Base-by-base conservation (phyloP, 2,797 vertebrate species). In the Nyctibius grandis region DNA sequence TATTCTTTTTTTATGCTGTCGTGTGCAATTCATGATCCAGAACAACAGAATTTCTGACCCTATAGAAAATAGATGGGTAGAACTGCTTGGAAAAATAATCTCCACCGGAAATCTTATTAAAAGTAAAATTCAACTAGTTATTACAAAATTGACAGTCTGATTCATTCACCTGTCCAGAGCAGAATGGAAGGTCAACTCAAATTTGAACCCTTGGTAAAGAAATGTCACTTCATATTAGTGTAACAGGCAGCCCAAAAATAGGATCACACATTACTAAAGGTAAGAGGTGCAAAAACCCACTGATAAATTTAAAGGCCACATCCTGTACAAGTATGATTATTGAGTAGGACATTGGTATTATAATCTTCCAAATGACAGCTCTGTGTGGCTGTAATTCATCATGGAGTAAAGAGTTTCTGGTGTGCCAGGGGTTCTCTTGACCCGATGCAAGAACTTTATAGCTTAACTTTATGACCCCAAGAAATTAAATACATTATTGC, bases 141-240 rank as follows among this genome's bases (percentile, higher is more conserved):
- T 88, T 94, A 85, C n/a, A 77, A 73, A 92, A 91, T 75, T 96
- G 95, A 82, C 89, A 89, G 51, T 74, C 68, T 0, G 4, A 86
- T 95, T 93, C 78, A 93, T 96, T 93, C 73, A 89, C 76, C 74
- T 93, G 75, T 88, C 85, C 42, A 59, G 59, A 65, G 23, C 65
- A 82, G 78, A 95, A 86, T 85, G 81, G 80, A 93, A 95, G 89
- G 94, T 96, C 92, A 91, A 33, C 44, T 93, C 85, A 92, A 95
- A 93, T 63, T 77, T 94, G 84, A 95, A 87, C 91, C 33, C 48
- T 89, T 79, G 50, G 59, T 93, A 91, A 93, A 42, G 81, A 91
- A 85, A 19, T 65, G 75, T 91, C 94, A 53, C 69, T 96, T 94
- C 40, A 9, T 88, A 86, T 97, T 95, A 95, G 51, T 23, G 40